phyloP scores from a whole-genome alignment of 2,113 vertebrate species.

The Hippopotamus amphibius region DNA sequence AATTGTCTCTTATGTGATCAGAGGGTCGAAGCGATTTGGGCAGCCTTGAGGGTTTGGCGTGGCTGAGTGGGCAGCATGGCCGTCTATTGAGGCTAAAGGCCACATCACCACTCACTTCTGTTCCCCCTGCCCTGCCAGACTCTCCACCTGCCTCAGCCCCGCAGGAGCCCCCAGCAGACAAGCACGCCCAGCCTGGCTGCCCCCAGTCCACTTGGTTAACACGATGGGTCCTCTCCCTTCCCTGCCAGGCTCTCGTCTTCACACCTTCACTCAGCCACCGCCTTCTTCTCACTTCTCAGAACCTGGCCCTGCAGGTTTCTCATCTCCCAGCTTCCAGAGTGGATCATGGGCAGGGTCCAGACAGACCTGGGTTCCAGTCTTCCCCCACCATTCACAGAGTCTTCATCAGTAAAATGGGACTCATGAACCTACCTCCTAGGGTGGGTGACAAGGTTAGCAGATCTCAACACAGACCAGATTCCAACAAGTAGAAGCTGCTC shows the following conservation, averaged over 20 bases:
- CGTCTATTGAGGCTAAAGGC: neutral
- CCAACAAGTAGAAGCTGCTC: neutral
- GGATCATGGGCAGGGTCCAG: neutral
- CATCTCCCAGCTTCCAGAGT: neutral
- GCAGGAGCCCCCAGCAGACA: neutral
- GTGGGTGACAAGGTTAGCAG: neutral
- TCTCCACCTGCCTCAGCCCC: neutral
- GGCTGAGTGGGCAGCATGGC: neutral
- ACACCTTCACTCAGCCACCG: neutral
- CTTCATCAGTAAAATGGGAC: neutral
- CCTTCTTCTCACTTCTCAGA: neutral
- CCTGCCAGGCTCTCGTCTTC: neutral
- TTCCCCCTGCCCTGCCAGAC: no score
- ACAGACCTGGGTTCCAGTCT: neutral
- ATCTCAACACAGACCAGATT: neutral
- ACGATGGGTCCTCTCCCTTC: no score
- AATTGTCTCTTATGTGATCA: neutral
- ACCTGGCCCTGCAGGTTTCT: no score
- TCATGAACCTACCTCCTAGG: accelerated
- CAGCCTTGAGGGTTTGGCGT: accelerated
- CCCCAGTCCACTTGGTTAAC: neutral
- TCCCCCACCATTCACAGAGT: neutral
- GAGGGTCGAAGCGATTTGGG: accelerated
- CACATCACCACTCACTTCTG: neutral
- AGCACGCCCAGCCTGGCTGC: accelerated